phyloP scores from a whole-genome alignment of 2,888 invertebrate species.

The Zygogramma bicolorata region DNA sequence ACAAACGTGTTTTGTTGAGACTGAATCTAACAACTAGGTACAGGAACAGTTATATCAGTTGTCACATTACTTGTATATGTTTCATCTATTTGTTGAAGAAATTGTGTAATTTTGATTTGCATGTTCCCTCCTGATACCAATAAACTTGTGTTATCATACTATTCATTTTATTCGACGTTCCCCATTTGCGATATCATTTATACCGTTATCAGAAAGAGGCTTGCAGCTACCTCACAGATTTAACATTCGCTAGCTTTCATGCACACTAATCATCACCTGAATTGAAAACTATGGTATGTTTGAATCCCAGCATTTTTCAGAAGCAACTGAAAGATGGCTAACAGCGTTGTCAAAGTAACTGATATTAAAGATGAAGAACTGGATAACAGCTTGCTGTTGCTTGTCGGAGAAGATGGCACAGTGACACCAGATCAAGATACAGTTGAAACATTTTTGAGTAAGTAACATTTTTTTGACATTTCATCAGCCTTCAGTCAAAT shows the following conservation, averaged over 20 bases:
- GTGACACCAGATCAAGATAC: conserved; percentile 85
- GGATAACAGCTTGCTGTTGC: conserved; percentile 80
- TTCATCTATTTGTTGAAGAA: neutral
- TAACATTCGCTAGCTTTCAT: neutral
- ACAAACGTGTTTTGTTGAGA: conserved; percentile 32
- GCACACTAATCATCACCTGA: neutral
- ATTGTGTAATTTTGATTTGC: neutral
- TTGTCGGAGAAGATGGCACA: conserved; percentile 88
- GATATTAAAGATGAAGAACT: conserved; percentile 62
- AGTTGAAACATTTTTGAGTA: conserved; percentile 84
- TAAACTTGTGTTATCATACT: neutral
- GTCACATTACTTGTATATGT: neutral
- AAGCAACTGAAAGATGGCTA: conserved; percentile 55
- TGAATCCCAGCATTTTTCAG: neutral
- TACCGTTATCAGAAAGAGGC: too few species aligned
- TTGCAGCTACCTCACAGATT: too few species aligned
- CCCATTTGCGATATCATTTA: neutral
- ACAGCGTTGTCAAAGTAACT: conserved; percentile 65
- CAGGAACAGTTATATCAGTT: neutral
- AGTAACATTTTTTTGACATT: conserved; percentile 58
- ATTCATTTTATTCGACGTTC: neutral
- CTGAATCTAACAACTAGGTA: neutral
- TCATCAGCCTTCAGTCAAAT: conserved; percentile 5
- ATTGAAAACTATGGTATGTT: too few species aligned
- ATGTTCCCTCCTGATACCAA: neutral